Evolutionary conservation across 2,113 vertebrate species (phyloP).

Genomic region (Grammomys surdaster): DNA sequence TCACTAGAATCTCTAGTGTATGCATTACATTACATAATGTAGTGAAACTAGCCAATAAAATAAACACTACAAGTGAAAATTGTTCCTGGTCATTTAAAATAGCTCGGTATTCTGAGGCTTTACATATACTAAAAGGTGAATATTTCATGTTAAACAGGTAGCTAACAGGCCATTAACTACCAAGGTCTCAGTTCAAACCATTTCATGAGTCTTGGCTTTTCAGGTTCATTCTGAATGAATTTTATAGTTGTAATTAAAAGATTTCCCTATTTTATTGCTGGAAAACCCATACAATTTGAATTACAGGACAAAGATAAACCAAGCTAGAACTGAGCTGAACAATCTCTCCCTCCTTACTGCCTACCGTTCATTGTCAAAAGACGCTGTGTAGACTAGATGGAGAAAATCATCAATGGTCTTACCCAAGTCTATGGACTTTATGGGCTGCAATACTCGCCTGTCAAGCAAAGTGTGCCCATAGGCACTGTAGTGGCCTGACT

Average conservation of each 20-base stretch:
- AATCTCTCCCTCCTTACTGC: background rate
- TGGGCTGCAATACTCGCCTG: background rate
- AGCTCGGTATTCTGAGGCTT: background rate
- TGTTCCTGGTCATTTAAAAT: background rate
- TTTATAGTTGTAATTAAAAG: background rate
- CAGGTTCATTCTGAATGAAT: background rate
- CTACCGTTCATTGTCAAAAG: background rate
- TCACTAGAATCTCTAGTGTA: conserved; percentile 8
- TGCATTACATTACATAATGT: background rate
- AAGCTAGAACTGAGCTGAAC: background rate
- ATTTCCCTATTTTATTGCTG: background rate
- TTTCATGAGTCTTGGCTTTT: background rate
- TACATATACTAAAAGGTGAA: background rate
- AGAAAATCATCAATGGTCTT: background rate
- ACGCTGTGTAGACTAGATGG: background rate
- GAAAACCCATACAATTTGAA: background rate
- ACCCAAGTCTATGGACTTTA: background rate
- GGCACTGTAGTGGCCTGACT: background rate
- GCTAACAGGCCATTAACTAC: background rate
- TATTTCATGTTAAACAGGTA: background rate
- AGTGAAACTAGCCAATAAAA: background rate
- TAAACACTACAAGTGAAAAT: background rate
- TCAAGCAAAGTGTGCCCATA: background rate
- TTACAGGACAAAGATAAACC: background rate
- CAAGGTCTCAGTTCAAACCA: background rate